Conservation (phyloP, 2,797 vertebrate genomes). For the Schizopygopsis pylzovi region DNA sequence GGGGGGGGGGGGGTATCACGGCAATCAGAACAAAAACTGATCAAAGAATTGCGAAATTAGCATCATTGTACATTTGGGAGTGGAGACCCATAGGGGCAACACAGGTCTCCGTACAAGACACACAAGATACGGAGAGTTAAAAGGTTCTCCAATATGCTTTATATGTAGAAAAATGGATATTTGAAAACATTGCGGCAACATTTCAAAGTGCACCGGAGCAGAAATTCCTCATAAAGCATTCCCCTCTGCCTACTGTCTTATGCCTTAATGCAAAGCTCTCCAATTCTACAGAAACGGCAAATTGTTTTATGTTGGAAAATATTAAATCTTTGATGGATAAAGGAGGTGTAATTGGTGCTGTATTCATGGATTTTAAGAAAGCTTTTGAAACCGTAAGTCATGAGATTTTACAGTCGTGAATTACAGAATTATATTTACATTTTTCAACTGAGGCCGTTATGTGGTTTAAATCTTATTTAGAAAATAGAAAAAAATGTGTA, state of each 20-base stretch:
- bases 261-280: slow-evolving; percentile 86
- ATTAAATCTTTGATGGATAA: too few relatives aligned
- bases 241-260: slow-evolving; percentile 80
- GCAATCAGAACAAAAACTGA: slow-evolving; percentile 55
- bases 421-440: too few relatives aligned
- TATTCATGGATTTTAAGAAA: too few relatives aligned
- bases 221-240: slow-evolving; percentile 84
- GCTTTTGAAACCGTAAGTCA: too few relatives aligned
- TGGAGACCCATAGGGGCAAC: slow-evolving; percentile 6
- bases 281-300: slow-evolving; percentile 48
- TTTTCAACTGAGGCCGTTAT: too few relatives aligned
- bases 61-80: slow-evolving; percentile 50
- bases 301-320: too few relatives aligned
- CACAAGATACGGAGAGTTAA: slow-evolving; percentile 1
- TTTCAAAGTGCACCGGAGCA: slow-evolving; percentile 81
- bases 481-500: too few relatives aligned
- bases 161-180: slow-evolving; percentile 28
- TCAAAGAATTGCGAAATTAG: slow-evolving; percentile 55
- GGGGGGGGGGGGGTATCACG: slow-evolving; percentile 46
- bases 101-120: slow-evolving; percentile 25
- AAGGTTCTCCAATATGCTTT: slow-evolving; percentile 1
- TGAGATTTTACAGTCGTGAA: too few relatives aligned
- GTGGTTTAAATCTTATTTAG: too few relatives aligned
- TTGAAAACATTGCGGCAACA: slow-evolving; percentile 44
- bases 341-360: too few relatives aligned